Base-by-base conservation (phyloP, 2,888 invertebrate species). In the Metopia argyrocephala region DNA sequence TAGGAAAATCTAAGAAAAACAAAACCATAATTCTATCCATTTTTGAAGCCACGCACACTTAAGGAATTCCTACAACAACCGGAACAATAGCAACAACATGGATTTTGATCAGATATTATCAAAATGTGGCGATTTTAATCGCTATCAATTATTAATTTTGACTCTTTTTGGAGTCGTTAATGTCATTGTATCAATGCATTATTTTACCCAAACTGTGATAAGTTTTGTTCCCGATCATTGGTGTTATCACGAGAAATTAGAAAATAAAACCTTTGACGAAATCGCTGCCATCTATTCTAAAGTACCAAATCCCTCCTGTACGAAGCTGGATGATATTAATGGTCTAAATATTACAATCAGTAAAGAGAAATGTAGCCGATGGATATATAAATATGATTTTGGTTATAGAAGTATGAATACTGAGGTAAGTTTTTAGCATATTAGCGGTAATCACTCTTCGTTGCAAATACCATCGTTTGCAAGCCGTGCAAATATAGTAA, bases 121-220 rank as follows among this genome's bases (percentile, higher is more conserved):
- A 78, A 90, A 91, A 85, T 92, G 91, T 27, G 93, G 93, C 23
- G 92, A 92, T 85, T 93, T 93, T 83, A 91, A 91, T 83, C 91
- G 90, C 83, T 92, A 92, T 86, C 93, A 93, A 85, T 89, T 90
- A 62, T 89, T 92, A 82, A 86, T 93, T 69, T 89, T 93, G 87
- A 87, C 90, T 45, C 89, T 93, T n/a, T 93, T 93, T 85, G 91
- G 92, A 82, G 83, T 92, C 50, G 91, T 93, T 78, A 93, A 93
- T 87, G 87, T 92, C 64, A 88, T 93, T 76, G 92, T 92, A 64
- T 92, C 92, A 54, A 92, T 92, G 89, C 93, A 93, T 86, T 93
- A 93, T 88, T 93, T 93, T 87, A 92, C 92, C 31, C 93, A 93
- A 88, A 93, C 92, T 78, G 92, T 93, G 86, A 92, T 92, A 83